These are phyloP conservation scores for Ganaspis sp. DNA, from an alignment of 1,140 invertebrate species.

Conservation along the genomic window DNA sequence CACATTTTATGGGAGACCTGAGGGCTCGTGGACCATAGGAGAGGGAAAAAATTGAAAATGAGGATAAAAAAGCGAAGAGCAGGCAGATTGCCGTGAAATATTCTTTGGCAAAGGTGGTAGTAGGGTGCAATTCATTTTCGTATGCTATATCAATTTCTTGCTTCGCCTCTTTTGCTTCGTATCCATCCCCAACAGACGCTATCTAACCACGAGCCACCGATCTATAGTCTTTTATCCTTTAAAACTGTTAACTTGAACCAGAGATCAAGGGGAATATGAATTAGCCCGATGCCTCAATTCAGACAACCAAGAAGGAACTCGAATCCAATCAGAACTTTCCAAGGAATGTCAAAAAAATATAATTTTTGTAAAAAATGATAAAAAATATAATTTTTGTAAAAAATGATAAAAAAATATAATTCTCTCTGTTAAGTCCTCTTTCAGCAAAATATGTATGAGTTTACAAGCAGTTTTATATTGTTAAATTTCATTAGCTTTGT, in stretches of 20 bases:
- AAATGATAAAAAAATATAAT: too few relatives aligned
- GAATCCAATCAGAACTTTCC: conserved; percentile 32
- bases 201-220: conserved; percentile 63
- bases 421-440: too few relatives aligned
- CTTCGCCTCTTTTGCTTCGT: conserved; percentile 71
- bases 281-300: conserved; percentile 67
- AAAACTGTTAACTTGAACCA: conserved; percentile 74
- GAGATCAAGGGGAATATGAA: conserved; percentile 75
- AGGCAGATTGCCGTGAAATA: conserved; percentile 75
- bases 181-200: conserved; percentile 55
- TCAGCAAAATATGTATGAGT: too few relatives aligned
- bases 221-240: conserved; percentile 74
- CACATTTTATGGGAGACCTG: conserved; percentile 70
- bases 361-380: too few relatives aligned
- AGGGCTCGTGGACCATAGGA: conserved; percentile 56
- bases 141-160: conserved; percentile 78
- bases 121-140: conserved; percentile 75
- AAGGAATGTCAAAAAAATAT: too few relatives aligned
- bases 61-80: conserved; percentile 73
- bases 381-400: too few relatives aligned
- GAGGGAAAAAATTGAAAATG: conserved; percentile 75
- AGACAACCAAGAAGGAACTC: conserved; percentile 41
- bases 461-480: too few relatives aligned
- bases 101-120: conserved; percentile 70
- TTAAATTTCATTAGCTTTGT: too few relatives aligned